Conservation (phyloP, 1,140 invertebrate genomes). For the Thereuonema tuberculata region DNA sequence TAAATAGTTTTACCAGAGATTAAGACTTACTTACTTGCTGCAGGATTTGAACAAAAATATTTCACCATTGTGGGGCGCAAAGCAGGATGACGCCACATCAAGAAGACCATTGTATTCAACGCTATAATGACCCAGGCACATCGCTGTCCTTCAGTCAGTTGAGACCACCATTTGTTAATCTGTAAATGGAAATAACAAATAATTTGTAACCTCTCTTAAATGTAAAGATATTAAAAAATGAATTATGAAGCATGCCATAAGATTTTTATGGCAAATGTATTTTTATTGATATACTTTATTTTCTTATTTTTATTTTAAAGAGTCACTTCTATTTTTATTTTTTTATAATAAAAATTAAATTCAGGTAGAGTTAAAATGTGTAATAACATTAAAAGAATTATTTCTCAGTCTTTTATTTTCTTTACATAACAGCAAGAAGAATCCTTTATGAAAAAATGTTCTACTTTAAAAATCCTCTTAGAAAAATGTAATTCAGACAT, state of each 20-base stretch:
- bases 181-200: slow-evolving; percentile 22
- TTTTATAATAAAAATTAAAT: no score
- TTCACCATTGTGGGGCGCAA: slow-evolving; percentile 60
- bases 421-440: no score
- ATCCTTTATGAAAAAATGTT: no score
- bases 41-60: slow-evolving; percentile 73
- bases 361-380: no score
- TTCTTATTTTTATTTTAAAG: neutral
- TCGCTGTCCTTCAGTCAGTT: slow-evolving; percentile 54
- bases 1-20: neutral
- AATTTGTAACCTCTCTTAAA: neutral
- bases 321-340: neutral
- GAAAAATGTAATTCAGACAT: no score
- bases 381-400: no score
- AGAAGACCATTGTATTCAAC: slow-evolving; percentile 63
- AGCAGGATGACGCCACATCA: slow-evolving; percentile 60
- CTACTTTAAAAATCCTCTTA: no score
- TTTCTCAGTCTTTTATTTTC: no score
- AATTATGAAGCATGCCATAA: no score
- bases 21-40: slow-evolving; percentile 42
- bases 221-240: neutral
- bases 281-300: no score
- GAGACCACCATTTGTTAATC: slow-evolving; percentile 57
- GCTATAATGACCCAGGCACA: slow-evolving; percentile 65
- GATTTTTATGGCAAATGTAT: no score